Percentiles rank a stretch among this genome's conserved stretches.
Conservation (phyloP, 2,113 vertebrate species). For the Malurus melanocephalus region DNA sequence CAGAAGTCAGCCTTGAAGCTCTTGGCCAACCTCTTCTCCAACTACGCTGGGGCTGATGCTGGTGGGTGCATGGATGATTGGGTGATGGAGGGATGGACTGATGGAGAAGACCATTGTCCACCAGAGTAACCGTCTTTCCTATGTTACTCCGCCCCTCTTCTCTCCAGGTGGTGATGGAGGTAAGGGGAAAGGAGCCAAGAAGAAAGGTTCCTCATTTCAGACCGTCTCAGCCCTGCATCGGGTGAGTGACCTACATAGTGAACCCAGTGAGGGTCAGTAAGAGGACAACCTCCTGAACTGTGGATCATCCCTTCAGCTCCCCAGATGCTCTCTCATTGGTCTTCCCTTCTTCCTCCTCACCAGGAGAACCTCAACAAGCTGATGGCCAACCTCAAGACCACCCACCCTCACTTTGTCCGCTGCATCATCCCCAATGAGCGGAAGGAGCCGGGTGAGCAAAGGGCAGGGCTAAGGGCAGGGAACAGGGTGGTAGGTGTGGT, state of each 20-base stretch:
- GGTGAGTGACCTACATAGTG: conserved; percentile 64
- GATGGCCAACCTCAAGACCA: conserved; percentile 90
- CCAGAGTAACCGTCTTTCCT: neutral
- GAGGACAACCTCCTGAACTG: neutral
- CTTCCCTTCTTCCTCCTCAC: neutral
- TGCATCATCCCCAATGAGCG: conserved; percentile 93
- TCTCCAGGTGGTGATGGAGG: conserved; percentile 13
- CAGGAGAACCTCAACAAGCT: conserved; percentile 94
- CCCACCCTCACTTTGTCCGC: conserved; percentile 94
- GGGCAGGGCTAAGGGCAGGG: neutral
- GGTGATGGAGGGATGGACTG: neutral
- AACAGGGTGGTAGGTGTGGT: neutral
- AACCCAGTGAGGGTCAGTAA: neutral
- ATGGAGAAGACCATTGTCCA: neutral
- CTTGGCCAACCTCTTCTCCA: conserved; percentile 76
- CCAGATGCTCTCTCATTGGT: neutral
- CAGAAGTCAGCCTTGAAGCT: conserved; percentile 75
- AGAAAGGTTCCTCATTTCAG: conserved; percentile 93
- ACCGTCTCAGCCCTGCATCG: conserved; percentile 89
- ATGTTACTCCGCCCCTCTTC: neutral
- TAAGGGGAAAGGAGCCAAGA: conserved; percentile 84
- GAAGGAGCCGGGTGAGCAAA: conserved; percentile 81
- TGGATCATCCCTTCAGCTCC: too few species aligned
- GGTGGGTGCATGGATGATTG: conserved; percentile 56
- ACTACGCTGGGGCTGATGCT: conserved; percentile 78